These are phyloP conservation scores for Nibea albiflora DNA, from an alignment of 2,113 vertebrate genomes.

Conservation along the genomic window DNA sequence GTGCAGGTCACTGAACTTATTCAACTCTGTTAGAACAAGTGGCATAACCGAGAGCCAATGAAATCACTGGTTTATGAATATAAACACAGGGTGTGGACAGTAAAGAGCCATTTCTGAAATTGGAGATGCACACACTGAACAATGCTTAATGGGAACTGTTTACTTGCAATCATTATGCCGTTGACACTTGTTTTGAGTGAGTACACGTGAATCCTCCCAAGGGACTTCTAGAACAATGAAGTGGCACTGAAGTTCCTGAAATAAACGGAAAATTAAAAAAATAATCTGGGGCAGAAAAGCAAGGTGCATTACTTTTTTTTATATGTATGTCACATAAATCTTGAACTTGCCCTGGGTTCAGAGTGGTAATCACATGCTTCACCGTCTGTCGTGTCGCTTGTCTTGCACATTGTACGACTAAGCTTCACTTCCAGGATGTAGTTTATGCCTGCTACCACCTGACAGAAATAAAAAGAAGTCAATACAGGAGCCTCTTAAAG, in stretches of 20 bases:
- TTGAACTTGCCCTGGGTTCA: slow-evolving; percentile 48
- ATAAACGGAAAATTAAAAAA: slow-evolving; percentile 21
- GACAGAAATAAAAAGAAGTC: not conserved
- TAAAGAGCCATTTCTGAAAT: slow-evolving; percentile 11
- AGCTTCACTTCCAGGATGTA: slow-evolving; percentile 60
- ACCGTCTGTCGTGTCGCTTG: not conserved
- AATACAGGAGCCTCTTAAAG: too few relatives aligned
- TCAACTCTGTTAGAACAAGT: slow-evolving; percentile 59
- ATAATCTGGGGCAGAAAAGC: not conserved
- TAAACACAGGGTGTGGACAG: slow-evolving; percentile 23
- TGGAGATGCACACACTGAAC: slow-evolving; percentile 2
- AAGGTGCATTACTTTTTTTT: not conserved
- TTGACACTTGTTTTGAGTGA: slow-evolving; percentile 30
- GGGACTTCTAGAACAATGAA: slow-evolving; percentile 57
- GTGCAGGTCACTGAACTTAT: slow-evolving; percentile 72
- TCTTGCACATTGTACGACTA: slow-evolving; percentile 32
- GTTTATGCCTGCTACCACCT: slow-evolving; percentile 62
- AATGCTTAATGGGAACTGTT: slow-evolving; percentile 9
- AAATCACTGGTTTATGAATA: slow-evolving; percentile 21
- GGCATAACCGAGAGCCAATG: slow-evolving; percentile 28
- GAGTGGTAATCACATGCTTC: slow-evolving; percentile 16
- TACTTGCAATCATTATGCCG: slow-evolving; percentile 11
- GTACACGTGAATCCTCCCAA: slow-evolving; percentile 17
- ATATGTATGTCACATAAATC: not conserved
- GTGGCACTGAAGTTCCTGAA: slow-evolving; percentile 55